Base-by-base conservation (phyloP, 2,113 vertebrate species). In the Procavia capensis region DNA sequence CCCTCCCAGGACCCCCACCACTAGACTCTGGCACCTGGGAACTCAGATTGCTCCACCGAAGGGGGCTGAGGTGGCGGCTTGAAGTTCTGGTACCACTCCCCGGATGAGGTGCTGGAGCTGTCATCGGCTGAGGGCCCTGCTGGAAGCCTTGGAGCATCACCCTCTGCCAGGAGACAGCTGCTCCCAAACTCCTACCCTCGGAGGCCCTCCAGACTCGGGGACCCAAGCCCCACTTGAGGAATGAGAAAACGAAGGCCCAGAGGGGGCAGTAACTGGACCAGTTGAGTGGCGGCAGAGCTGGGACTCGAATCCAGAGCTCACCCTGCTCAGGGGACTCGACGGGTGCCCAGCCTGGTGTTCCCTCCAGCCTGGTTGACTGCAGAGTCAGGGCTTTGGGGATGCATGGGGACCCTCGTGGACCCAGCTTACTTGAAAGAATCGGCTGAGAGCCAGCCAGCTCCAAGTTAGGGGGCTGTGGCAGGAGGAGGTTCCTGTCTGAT, bases 81-180 rank as follows among this genome's bases (percentile, higher is more conserved):
- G 87, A 75, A 85, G 4, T 98, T 98, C 97, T 98, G 97, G 1
- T 98, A 98, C 98, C 98, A 98, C 31, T 98, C 98, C 7, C 98
- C 98, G 0, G 98, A 99, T 0, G 98, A 99, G 54, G 98, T 99
- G 97, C 98, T 98, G 92, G 98, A 98, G 94, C 98, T 98, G 93
- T 96, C 87, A 0, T 95, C 50, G 0, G 74, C 91, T 0, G 54
- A 5, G 0, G 97, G 78, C 19, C 54, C 98, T 96, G 97, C 64
- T 1, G 89, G 76, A 81, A 86, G 72, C 16, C 66, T 91, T 64
- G 2, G n/a, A 72, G 14, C n/a, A 1, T 96, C 81, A 96, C 72
- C 82, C 57, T 50, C 81, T 36, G 66, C 68, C 57, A 20, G 43
- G 17, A 27, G 24, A 29, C n/a, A 76, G 64, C 29, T 9, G 19